phyloP scores from a whole-genome alignment of 2,113 vertebrate genomes.

The Brachyhypopomus occidentalis region DNA sequence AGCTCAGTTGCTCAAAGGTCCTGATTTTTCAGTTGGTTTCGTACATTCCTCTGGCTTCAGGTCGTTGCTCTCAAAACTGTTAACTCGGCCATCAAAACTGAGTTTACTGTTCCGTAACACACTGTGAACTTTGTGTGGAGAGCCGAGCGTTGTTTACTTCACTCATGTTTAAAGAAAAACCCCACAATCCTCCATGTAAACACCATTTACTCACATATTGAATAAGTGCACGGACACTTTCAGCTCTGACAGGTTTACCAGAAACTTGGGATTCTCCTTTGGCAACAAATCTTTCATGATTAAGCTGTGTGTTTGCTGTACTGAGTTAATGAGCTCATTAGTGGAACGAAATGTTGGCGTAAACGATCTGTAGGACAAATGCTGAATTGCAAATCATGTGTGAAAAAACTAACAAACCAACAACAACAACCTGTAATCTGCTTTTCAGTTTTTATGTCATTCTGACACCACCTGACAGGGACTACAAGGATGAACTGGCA shows the following conservation, averaged over 20 bases:
- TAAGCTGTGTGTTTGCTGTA: not conserved
- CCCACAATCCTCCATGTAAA: not conserved
- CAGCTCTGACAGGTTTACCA: not conserved
- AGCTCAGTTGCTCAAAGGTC: not conserved
- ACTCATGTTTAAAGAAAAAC: not conserved
- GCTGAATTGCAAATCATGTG: no score
- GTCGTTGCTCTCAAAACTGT: not conserved
- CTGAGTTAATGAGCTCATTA: not conserved
- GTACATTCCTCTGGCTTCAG: not conserved
- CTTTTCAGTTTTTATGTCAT: not conserved
- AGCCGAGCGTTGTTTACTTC: not conserved
- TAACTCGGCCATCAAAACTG: not conserved
- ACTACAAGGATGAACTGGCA: not conserved
- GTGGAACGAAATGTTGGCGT: not conserved
- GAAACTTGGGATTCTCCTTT: not conserved
- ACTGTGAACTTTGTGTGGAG: not conserved
- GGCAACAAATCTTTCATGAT: not conserved
- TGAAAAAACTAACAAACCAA: no score
- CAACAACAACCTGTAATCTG: no score
- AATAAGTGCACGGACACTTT: not conserved
- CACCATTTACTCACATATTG: not conserved
- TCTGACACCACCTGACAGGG: not conserved
- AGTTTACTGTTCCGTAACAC: not conserved
- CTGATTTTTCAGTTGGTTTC: not conserved
- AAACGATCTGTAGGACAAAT: no score